Evolutionary conservation across 2,797 vertebrate genomes (phyloP), one percentile per base, ranked within the genome.

Genomic region (Chelon auratus): DNA sequence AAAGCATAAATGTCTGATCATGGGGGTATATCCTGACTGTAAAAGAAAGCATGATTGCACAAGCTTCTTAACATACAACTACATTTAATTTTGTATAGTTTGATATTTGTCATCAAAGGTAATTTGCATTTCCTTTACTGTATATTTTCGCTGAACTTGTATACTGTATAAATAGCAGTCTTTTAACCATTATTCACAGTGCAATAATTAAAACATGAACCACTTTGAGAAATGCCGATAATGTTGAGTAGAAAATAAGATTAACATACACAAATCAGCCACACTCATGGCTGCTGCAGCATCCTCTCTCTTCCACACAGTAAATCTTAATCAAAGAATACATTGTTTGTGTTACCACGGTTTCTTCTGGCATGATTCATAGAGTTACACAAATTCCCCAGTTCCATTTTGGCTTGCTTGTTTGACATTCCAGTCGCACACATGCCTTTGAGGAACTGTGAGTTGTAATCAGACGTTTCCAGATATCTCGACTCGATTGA

Each of bases 391-490:
- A 85, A 69, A 80, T 69, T 62, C 53, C 51, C 51, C 0, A 12
- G 36, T 55, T 18, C 22, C 54, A 59, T 72, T 77, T 75, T 56
- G 24, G n/a, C 37, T 69, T 22, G 17, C 58, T 69, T 68, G 52
- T 78, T 91, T 85, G 78, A 78, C 77, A 92, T 81, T 87, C 81
- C 37, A 62, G 75, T 89, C 78, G 86, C 83, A 90, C 80, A 61
- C n/a, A 1, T 85, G 77, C 47, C 82, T 89, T 81, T 91, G 76
- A 87, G 76, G 72, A 85, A 88, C 75, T 78, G 59, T 68, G 73
- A 85, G 73, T 80, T 81, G 77, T 86, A 90, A 92, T 91, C 90
- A 93, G 76, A 91, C 60, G 20, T 82, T 85, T 91, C 82, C 65
- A 81, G 86, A 91, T 86, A 86, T 82, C 80, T 88, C 37, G 43